phyloP scores from a whole-genome alignment of 2,888 invertebrate genomes.

The Argyresthia goedartella region DNA sequence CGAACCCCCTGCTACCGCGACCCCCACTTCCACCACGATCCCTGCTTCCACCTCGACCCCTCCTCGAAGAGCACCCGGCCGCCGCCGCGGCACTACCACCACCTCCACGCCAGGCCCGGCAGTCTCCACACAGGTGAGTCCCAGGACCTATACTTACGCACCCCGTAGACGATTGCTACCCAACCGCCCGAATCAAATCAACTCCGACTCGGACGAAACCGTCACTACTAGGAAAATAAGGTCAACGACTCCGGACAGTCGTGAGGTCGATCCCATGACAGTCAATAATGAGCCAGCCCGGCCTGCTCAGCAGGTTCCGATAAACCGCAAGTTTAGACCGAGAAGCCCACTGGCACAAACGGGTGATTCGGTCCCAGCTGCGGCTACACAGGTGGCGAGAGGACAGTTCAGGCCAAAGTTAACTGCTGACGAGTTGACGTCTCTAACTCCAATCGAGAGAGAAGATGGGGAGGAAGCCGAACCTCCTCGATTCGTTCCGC shows the following conservation, averaged over 20 bases:
- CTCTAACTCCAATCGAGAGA: conserved; percentile 64
- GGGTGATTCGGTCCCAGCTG: conserved; percentile 45
- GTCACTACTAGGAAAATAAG: conserved; percentile 45
- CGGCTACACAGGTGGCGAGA: conserved; percentile 42
- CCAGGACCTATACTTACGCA: conserved; percentile 61
- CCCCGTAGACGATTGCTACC: conserved; percentile 49
- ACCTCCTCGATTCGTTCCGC: conserved; percentile 28
- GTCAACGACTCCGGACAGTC: conserved; percentile 62
- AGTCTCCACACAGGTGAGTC: conserved; percentile 66
- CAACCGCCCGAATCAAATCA: conserved; percentile 47
- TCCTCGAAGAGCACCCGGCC: conserved; percentile 29
- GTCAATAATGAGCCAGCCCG: conserved; percentile 20
- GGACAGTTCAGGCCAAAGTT: conserved; percentile 42
- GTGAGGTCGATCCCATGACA: conserved; percentile 34
- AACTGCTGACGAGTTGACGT: conserved; percentile 62
- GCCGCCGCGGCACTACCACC: conserved; percentile 36
- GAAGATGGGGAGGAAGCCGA: conserved; percentile 17
- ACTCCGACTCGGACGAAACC: conserved; percentile 40
- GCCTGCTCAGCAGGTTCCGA: conserved; percentile 10
- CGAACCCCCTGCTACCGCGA: conserved; percentile 19
- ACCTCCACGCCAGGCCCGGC: conserved; percentile 29
- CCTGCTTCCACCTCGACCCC: conserved; percentile 28
- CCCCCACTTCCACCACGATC: conserved; percentile 18
- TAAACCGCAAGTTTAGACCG: conserved; percentile 27
- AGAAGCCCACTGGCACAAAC: conserved; percentile 24